These are phyloP conservation scores for Paragorgia papillata DNA, from an alignment of 92 coral and sea anemone genomes.

Conservation along the genomic window DNA sequence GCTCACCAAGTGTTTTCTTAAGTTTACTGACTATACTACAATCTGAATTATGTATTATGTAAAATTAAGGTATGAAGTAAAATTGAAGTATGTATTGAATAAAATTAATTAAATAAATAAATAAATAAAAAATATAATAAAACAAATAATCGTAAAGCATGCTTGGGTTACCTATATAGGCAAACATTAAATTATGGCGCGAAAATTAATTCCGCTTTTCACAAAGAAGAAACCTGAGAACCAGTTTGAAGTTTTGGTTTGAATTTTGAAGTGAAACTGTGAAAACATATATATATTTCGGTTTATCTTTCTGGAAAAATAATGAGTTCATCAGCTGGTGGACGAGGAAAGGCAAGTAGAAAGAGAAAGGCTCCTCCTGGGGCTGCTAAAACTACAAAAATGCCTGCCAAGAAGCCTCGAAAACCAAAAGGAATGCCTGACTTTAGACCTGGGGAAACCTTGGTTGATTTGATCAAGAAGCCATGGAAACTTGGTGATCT, in stretches of 20 bases:
- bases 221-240: background rate
- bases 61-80: too few species aligned
- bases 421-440: slow-evolving; percentile 94
- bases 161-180: too few species aligned
- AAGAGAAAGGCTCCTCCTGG: slow-evolving; percentile 50
- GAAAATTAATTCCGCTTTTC: background rate
- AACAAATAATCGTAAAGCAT: too few species aligned
- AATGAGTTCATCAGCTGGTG: slow-evolving; percentile 52
- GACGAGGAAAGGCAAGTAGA: slow-evolving; percentile 52
- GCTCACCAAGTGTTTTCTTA: too few species aligned
- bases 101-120: too few species aligned
- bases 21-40: too few species aligned
- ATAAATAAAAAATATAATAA: too few species aligned
- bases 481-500: slow-evolving; percentile 81
- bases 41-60: too few species aligned
- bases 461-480: slow-evolving; percentile 83
- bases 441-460: slow-evolving; percentile 67
- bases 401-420: slow-evolving; percentile 68
- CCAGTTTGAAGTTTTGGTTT: background rate
- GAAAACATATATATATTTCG: background rate
- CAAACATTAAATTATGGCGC: background rate
- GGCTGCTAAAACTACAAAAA: slow-evolving; percentile 50
- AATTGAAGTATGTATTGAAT: too few species aligned
- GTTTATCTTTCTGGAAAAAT: background rate
- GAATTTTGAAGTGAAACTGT: background rate